Percentiles rank a stretch among this genome's conserved stretches.
These are phyloP conservation scores for Beris chalybata DNA, from an alignment of 2,888 invertebrate species.

Conservation along the genomic window DNA sequence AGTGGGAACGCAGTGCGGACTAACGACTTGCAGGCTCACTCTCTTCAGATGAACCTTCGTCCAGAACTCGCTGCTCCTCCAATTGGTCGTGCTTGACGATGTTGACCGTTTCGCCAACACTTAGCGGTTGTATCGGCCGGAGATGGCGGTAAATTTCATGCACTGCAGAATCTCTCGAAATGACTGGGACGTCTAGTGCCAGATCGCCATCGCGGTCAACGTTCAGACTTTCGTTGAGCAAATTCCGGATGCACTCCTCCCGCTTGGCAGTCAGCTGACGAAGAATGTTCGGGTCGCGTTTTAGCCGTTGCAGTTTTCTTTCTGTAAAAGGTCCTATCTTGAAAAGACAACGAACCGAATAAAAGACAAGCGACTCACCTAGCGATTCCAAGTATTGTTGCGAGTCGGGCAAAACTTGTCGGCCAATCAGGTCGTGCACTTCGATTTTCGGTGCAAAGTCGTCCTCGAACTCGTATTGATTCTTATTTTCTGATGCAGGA, in stretches of 20 bases:
- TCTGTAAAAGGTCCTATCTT: constrained; percentile 43
- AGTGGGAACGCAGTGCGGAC: neutral
- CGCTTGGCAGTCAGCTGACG: constrained; percentile 58
- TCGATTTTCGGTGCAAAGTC: constrained; percentile 59
- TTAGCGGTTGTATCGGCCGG: constrained; percentile 59
- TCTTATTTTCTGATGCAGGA: constrained; percentile 25
- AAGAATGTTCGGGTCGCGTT: constrained; percentile 57
- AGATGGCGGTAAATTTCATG: constrained; percentile 56
- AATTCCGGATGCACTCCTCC: constrained; percentile 58
- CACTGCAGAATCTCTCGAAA: constrained; percentile 48
- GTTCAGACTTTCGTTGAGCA: constrained; percentile 50
- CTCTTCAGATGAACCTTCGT: constrained; percentile 36
- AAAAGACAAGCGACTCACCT: constrained; percentile 57
- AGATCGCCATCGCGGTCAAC: constrained; percentile 43
- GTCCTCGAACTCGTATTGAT: constrained; percentile 59
- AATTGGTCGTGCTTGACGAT: constrained; percentile 61
- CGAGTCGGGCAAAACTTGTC: constrained; percentile 51
- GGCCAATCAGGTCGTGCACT: constrained; percentile 35
- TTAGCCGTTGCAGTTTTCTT: constrained; percentile 57
- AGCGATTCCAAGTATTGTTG: constrained; percentile 61
- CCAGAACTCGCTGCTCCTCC: constrained; percentile 45
- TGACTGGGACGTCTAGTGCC: constrained; percentile 56
- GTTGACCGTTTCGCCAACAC: constrained; percentile 59
- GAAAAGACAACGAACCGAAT: constrained; percentile 39
- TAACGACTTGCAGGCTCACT: constrained; percentile 33